Conservation (phyloP, 2,113 vertebrate genomes). For the Dicaeum eximium region DNA sequence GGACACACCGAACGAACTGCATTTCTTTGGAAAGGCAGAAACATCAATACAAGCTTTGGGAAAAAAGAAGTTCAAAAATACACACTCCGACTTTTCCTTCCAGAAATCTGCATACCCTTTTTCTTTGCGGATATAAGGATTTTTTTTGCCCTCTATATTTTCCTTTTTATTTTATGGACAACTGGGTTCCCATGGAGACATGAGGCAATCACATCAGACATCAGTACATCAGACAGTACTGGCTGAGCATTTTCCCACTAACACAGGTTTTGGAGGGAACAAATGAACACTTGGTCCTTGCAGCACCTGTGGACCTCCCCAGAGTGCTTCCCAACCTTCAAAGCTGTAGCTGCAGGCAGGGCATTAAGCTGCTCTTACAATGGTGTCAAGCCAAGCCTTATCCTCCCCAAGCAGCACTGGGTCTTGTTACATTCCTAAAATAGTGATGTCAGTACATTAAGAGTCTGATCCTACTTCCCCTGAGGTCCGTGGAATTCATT, state of each 20-base stretch:
- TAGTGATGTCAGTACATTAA: background rate
- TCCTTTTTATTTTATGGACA: background rate
- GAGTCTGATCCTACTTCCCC: background rate
- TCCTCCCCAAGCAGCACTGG: background rate
- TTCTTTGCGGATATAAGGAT: background rate
- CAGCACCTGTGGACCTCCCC: background rate
- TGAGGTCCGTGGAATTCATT: background rate
- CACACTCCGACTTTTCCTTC: background rate
- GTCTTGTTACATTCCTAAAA: background rate
- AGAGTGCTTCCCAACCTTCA: background rate
- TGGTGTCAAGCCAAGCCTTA: background rate
- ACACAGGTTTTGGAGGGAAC: background rate
- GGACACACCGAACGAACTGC: background rate
- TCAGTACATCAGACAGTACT: background rate
- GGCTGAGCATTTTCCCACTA: background rate
- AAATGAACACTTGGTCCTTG: background rate
- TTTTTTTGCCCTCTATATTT: fast-evolving
- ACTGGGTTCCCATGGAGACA: background rate
- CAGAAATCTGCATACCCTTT: background rate
- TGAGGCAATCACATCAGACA: background rate
- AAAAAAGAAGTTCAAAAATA: background rate
- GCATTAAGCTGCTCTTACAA: background rate
- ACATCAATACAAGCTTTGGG: background rate
- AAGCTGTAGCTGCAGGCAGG: background rate
- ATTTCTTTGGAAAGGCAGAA: background rate